Evolutionary conservation across 2,888 invertebrate genomes (phyloP), one percentile per base, ranked within the genome.

Genomic region (Hyppa rectilinea): DNA sequence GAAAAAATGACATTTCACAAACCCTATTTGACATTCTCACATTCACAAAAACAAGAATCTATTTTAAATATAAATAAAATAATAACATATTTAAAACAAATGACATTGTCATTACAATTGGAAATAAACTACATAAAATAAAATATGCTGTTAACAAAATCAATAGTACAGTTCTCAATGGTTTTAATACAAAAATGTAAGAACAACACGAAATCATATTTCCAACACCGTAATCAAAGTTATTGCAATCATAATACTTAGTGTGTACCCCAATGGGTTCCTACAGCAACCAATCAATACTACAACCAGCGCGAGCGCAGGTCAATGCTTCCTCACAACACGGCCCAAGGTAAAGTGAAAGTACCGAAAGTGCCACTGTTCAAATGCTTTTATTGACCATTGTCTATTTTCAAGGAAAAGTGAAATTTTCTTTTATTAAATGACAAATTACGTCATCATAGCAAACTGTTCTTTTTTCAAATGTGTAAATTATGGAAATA

Each of bases 291-390:
- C 78, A 80, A 74, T 84, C 75, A 84, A 75, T 45, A 60, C 53
- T 58, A 55, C 55, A 52, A 58, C 50, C 45, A n/a, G 56, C 59
- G 26, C 72, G n/a, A 23, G 36, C 56, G 12, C 78, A 66, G 88
- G 91, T 92, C 91, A 89, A 84, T 89, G 91, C 86, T 90, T 90
- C 83, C 80, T 86, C 84, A 87, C 90, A 87, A 87, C 90, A 88
- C 81, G 63, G 86, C 86, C 82, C 92, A 91, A 91, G 90, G 91
- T 89, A 87, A 85, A 91, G 93, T 91, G 94, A 94, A 94, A 94
- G 94, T 87, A 85, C 90, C 88, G 93, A 94, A 93, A 94, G 93
- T 93, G 86, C 82, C 75, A 87, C 84, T 83, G 71, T 82, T 81
- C 80, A 80, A 85, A 85, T 80, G 68, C 71, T 85, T 82, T 83